A percentile compares a stretch with the other conserved stretches of the same genome.
phyloP scores from a whole-genome alignment of 1,140 invertebrate species.

The Muscidifurax raptorellus region DNA sequence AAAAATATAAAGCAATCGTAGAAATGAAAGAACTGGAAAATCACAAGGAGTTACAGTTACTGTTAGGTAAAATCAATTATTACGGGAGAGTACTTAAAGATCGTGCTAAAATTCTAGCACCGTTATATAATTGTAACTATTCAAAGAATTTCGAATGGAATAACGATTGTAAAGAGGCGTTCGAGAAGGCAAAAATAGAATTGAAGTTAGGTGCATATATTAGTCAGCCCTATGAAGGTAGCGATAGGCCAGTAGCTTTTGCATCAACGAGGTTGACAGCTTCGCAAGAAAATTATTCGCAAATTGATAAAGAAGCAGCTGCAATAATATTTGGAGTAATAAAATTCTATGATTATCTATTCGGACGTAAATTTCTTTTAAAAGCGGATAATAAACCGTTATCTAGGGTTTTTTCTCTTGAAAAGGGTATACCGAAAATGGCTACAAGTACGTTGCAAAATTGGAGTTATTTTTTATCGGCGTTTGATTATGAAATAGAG shows the following conservation, averaged over 20 bases:
- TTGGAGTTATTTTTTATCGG: conserved; percentile 59
- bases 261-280: conserved; percentile 8
- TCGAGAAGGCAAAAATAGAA: not conserved
- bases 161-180: not conserved
- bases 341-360: conserved; percentile 71
- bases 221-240: not conserved
- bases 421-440: conserved; percentile 58
- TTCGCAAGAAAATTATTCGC: conserved; percentile 71
- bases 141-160: conserved; percentile 21
- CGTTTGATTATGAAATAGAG: conserved; percentile 58
- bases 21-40: conserved; percentile 10
- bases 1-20: conserved; percentile 33
- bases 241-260: conserved; percentile 2
- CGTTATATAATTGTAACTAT: conserved; percentile 42
- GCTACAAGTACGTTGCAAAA: conserved; percentile 56
- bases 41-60: conserved; percentile 47
- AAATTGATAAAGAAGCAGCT: conserved; percentile 73
- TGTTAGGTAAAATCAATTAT: conserved; percentile 48
- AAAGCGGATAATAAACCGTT: conserved; percentile 67
- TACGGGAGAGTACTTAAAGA: conserved; percentile 49
- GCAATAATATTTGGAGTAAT: conserved; percentile 72
- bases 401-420: conserved; percentile 60
- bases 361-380: conserved; percentile 62
- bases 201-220: not conserved
- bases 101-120: conserved; percentile 39